These are phyloP conservation scores for Macroramphosus scolopax DNA, from an alignment of 2,797 vertebrate species.

Conservation along the genomic window DNA sequence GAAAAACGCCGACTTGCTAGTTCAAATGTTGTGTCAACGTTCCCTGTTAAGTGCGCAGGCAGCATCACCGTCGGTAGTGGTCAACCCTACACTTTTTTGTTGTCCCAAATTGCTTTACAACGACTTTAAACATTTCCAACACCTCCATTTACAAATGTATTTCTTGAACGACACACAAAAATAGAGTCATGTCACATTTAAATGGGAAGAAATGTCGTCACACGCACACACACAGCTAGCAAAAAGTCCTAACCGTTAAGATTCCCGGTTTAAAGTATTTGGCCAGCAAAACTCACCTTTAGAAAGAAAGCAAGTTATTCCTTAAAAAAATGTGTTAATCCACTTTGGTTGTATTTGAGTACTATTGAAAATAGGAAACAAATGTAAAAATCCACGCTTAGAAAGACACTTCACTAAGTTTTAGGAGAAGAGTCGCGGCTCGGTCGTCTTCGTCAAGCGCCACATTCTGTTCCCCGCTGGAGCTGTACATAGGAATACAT, in stretches of 20 bases:
- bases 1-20: not conserved
- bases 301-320: constrained; percentile 40
- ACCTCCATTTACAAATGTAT: too few species aligned
- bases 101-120: too few species aligned
- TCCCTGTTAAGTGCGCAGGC: constrained; percentile 24
- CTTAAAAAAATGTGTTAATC: constrained; percentile 41
- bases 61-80: too few species aligned
- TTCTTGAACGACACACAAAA: too few species aligned
- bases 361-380: not conserved
- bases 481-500: constrained; percentile 64
- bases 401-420: constrained; percentile 37
- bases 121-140: too few species aligned
- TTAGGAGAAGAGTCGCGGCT: not conserved
- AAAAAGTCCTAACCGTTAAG: constrained; percentile 22
- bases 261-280: constrained; percentile 5
- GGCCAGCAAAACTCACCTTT: constrained; percentile 63
- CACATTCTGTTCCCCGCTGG: constrained; percentile 51
- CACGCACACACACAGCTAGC: too few species aligned
- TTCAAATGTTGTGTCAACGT: constrained; percentile 28
- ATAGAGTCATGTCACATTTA: too few species aligned
- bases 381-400: too few species aligned
- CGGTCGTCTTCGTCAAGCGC: constrained; percentile 19
- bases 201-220: too few species aligned
- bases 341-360: constrained; percentile 1
- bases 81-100: too few species aligned